These are phyloP conservation scores for Mactra quadrangularis DNA, from an alignment of 1,140 invertebrate genomes.

Conservation along the genomic window DNA sequence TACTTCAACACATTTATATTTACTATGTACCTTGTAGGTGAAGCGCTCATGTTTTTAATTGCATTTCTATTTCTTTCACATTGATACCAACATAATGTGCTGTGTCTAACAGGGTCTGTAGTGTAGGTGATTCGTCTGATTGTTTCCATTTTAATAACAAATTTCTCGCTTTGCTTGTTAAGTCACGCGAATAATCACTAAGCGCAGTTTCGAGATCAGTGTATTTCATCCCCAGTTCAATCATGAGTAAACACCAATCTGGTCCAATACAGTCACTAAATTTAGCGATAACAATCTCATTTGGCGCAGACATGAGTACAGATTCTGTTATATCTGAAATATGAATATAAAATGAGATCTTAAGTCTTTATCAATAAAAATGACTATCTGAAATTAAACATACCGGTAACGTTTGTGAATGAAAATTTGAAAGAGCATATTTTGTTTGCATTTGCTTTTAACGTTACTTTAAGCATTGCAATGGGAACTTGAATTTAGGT, in stretches of 20 bases:
- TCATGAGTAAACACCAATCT: background rate
- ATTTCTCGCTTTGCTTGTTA: background rate
- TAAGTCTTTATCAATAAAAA: background rate
- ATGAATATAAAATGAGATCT: background rate
- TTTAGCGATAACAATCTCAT: background rate
- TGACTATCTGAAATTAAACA: background rate
- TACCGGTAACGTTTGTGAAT: background rate
- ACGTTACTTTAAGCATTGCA: too few species aligned
- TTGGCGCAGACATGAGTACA: background rate
- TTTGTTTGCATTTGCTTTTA: too few species aligned
- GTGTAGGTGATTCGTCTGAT: background rate
- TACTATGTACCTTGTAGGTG: too few species aligned
- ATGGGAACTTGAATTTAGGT: too few species aligned
- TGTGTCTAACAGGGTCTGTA: background rate
- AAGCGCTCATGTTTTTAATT: too few species aligned
- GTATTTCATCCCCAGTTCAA: slow-evolving; percentile 7
- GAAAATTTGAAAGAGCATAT: too few species aligned
- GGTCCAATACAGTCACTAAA: background rate
- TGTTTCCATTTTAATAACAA: slow-evolving; percentile 19
- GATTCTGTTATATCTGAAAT: background rate
- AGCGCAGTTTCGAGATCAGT: background rate
- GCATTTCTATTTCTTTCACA: background rate
- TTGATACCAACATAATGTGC: background rate
- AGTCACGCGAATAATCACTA: background rate
- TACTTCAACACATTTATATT: too few species aligned